Base-by-base conservation (phyloP, 2,888 invertebrate genomes). In the Proisotoma minuta region DNA sequence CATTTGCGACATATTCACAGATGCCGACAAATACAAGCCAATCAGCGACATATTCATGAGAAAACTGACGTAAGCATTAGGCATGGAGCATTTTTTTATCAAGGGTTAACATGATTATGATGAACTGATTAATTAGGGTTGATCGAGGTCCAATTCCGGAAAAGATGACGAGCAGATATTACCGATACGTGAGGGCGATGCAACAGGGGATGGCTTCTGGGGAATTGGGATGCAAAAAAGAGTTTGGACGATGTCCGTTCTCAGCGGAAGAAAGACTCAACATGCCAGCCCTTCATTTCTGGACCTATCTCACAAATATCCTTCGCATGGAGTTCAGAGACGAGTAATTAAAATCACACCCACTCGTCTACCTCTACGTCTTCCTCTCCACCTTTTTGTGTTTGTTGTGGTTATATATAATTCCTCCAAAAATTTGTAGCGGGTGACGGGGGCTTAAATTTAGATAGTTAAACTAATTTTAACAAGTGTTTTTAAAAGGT, bases 231-330 rank as follows among this genome's bases (percentile, higher is more conserved):
- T 75, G 75, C 60, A 63, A 60, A 4, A 67, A 65, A 28, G 57
- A 67, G 22, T 75, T 67, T 67, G 62, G 69, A 27, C 63, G 57
- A n/a, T 75, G 75, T 40, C 74, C 74, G 12, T 71, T 73, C 63
- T 66, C 74, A 0, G 72, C 74, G 3, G 51, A 71, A 40, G 73
- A 74, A 27, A 62, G 74, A 52, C 59, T 75, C 20, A 75, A 75
- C 64, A 74, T 75, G 73, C 73, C 74, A 22, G 74, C 75, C 20
- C 68, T 75, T 10, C 73, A 74, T 60, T 75, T 75, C 57, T 75
- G 75, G 75, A 73, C 74, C 62, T 74, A 73, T 61, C 71, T 75
- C 43, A 70, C 74, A 10, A 70, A 72, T 52, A 72, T 74, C 34
- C 72, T 75, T 28, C 72, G 73, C 28, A 66, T 75, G 60, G 72